Percentiles rank a stretch among this genome's conserved stretches.
phyloP scores from a whole-genome alignment of 2,888 invertebrate species.

The Clitarchus hookeri region DNA sequence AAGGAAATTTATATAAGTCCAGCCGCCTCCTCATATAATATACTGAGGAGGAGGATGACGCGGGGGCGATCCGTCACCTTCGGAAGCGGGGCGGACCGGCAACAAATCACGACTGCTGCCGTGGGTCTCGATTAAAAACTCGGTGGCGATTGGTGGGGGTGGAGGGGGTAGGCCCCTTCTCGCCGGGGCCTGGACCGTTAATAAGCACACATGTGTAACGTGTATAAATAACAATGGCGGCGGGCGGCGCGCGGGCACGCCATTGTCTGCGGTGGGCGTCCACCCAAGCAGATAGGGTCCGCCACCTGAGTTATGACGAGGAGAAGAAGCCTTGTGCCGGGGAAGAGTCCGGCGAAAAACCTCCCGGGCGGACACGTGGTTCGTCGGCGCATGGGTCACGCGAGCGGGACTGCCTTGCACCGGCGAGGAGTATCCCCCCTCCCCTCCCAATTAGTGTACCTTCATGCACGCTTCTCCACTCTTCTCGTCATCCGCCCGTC shows the following conservation, averaged over 20 bases:
- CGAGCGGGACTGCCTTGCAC: neutral
- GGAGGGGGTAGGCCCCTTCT: neutral
- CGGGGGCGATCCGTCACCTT: neutral
- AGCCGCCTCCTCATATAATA: neutral
- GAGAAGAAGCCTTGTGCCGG: neutral
- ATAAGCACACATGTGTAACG: slow-evolving; percentile 27
- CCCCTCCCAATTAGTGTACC: too few species aligned
- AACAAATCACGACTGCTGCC: neutral
- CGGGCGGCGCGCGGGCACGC: neutral
- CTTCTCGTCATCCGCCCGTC: too few species aligned
- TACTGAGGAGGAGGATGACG: neutral
- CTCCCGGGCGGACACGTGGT: slow-evolving; percentile 9
- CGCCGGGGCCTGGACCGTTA: slow-evolving; percentile 25
- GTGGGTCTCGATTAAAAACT: slow-evolving; percentile 35
- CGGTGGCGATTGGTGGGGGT: slow-evolving; percentile 33
- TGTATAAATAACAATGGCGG: slow-evolving; percentile 16
- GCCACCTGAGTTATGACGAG: neutral
- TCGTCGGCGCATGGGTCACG: neutral
- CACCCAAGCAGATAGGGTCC: neutral
- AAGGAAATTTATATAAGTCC: neutral
- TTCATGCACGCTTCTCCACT: too few species aligned
- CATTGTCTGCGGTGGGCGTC: slow-evolving; percentile 35
- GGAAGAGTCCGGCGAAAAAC: neutral
- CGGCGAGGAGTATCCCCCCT: neutral
- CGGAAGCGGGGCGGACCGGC: slow-evolving; percentile 2